Percentiles rank a stretch among this genome's conserved stretches.
Conservation (phyloP, 2,888 invertebrate species). For the Ischnus inquisitorius region DNA sequence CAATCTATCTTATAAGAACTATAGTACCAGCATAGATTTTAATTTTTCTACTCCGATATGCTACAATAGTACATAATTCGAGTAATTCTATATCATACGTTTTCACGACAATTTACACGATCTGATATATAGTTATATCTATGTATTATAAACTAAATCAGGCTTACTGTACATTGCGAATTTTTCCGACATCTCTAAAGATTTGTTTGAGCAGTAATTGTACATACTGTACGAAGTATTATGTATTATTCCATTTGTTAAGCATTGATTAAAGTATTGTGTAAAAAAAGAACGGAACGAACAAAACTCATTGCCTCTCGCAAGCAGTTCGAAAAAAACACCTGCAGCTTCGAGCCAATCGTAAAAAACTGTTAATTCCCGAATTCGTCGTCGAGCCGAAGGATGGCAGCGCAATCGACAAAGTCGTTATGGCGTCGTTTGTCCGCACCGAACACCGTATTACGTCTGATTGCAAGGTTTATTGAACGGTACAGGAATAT, state of each 20-base stretch:
- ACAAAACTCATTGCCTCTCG: conserved; percentile 3
- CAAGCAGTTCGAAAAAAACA: conserved; percentile 25
- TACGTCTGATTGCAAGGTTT: background rate
- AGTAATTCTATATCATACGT: conserved; percentile 47
- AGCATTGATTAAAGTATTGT: conserved; percentile 82
- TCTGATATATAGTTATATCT: conserved; percentile 73
- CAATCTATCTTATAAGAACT: conserved; percentile 48
- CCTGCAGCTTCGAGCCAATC: conserved; percentile 8
- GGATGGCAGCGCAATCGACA: background rate
- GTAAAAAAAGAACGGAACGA: conserved; percentile 72
- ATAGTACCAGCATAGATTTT: conserved; percentile 70
- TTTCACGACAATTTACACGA: conserved; percentile 74
- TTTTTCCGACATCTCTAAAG: conserved; percentile 71
- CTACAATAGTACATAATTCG: conserved; percentile 62
- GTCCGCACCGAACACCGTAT: conserved; percentile 6
- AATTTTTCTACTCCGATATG: conserved; percentile 62
- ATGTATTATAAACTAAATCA: conserved; percentile 65
- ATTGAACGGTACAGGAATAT: background rate
- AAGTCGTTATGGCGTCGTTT: conserved; percentile 1
- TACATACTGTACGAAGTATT: conserved; percentile 81
- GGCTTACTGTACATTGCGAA: conserved; percentile 80
- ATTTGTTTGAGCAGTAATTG: conserved; percentile 76
- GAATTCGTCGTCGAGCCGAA: background rate
- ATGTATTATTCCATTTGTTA: conserved; percentile 84
- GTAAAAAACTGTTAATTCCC: conserved; percentile 10